These are phyloP conservation scores for Phorcus lineatus DNA, from an alignment of 2,888 invertebrate species.

Conservation along the genomic window DNA sequence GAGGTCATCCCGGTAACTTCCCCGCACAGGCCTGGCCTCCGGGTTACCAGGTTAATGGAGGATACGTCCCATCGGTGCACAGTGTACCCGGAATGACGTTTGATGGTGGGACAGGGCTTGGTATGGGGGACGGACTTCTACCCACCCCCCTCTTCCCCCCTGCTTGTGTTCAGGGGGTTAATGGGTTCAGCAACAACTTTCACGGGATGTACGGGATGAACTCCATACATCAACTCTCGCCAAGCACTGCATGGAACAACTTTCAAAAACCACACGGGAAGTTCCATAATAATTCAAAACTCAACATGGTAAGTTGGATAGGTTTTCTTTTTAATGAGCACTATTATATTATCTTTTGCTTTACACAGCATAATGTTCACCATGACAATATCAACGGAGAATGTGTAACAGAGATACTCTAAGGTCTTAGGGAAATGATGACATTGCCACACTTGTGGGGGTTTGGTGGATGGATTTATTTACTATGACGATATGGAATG, in stretches of 20 bases:
- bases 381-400: too few relatives aligned
- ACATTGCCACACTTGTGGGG: too few relatives aligned
- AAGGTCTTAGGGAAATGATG: too few relatives aligned
- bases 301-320: neutral
- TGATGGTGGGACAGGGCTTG: slow-evolving; percentile 49
- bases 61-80: neutral
- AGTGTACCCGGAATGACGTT: slow-evolving; percentile 45
- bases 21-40: neutral
- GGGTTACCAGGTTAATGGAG: neutral
- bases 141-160: slow-evolving; percentile 26
- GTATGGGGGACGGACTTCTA: slow-evolving; percentile 36
- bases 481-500: too few relatives aligned
- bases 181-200: neutral
- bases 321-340: too few relatives aligned
- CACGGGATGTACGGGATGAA: neutral
- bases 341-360: too few relatives aligned
- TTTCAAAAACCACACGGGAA: neutral
- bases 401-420: too few relatives aligned
- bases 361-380: too few relatives aligned
- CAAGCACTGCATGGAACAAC: neutral
- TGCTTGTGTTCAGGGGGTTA: neutral
- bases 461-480: too few relatives aligned
- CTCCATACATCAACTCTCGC: neutral
- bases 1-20: neutral
- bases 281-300: neutral